Conservation (phyloP, 2,113 vertebrate genomes). For the Archocentrus centrarchus region DNA sequence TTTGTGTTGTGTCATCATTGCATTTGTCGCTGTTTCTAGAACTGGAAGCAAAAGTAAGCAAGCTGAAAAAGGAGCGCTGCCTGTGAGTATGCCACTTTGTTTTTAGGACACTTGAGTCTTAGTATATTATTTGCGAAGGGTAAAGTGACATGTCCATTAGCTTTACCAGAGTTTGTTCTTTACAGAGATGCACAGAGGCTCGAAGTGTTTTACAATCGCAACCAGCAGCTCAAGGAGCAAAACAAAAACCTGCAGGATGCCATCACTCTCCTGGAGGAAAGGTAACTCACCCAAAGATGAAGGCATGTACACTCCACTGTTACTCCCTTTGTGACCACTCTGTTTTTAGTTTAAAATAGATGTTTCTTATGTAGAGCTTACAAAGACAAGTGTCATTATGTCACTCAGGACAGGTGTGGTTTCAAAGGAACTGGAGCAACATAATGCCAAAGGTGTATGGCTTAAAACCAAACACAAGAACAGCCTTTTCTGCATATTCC, state of each 20-base stretch:
- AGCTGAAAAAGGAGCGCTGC: slow-evolving; percentile 93
- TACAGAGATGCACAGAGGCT: slow-evolving; percentile 93
- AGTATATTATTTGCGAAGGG: not conserved
- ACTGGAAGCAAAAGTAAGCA: slow-evolving; percentile 91
- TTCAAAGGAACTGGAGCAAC: not conserved
- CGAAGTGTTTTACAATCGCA: slow-evolving; percentile 92
- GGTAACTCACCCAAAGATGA: slow-evolving; percentile 73
- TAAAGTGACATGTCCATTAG: not conserved
- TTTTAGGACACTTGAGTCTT: not conserved
- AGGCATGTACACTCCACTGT: not conserved
- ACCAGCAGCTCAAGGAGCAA: slow-evolving; percentile 92
- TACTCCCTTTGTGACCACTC: not conserved
- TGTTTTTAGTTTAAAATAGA: not conserved
- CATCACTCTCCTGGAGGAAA: slow-evolving; percentile 89
- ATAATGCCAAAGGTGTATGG: not conserved
- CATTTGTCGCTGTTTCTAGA: slow-evolving; percentile 75
- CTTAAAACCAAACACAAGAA: not conserved
- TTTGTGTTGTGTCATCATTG: not conserved
- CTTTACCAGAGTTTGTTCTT: slow-evolving; percentile 28
- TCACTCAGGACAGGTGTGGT: not conserved
- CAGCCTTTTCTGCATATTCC: not conserved
- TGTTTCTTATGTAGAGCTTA: not conserved
- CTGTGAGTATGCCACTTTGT: slow-evolving; percentile 86
- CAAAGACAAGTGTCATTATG: not conserved
- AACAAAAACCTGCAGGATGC: slow-evolving; percentile 91